Evolutionary conservation across 2,113 vertebrate species (phyloP).

Genomic region (Narcine bancroftii): DNA sequence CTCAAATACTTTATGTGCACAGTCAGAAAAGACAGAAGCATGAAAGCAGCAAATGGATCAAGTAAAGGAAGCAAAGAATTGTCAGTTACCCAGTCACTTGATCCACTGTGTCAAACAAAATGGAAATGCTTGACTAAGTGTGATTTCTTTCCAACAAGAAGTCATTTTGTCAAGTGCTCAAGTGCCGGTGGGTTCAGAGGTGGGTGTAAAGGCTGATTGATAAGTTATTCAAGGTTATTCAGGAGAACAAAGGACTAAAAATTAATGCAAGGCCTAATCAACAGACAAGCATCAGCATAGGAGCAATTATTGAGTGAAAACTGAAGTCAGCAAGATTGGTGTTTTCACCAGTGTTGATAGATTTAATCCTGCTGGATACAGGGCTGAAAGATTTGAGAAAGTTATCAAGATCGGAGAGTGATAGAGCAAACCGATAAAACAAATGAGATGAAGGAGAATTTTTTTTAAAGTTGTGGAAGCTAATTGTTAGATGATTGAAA

Average conservation of each 20-base stretch:
- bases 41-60: conserved; percentile 23
- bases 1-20: neutral
- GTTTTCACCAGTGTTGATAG: neutral
- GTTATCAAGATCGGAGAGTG: neutral
- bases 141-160: conserved; percentile 1
- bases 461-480: neutral
- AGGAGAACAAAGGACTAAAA: neutral
- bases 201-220: conserved; percentile 8
- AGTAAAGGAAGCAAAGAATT: conserved; percentile 13
- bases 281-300: neutral
- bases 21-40: neutral
- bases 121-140: conserved; percentile 14
- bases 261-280: neutral
- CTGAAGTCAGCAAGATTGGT: neutral
- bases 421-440: neutral
- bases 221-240: neutral
- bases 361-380: neutral
- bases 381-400: neutral
- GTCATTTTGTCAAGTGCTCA: neutral
- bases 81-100: neutral
- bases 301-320: neutral
- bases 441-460: neutral
- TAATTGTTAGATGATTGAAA: neutral
- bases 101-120: neutral
- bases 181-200: neutral